Percentiles rank a stretch among this genome's conserved stretches.
Evolutionary conservation across 2,113 vertebrate species (phyloP).

Genomic region (Solenodon paradoxus): DNA sequence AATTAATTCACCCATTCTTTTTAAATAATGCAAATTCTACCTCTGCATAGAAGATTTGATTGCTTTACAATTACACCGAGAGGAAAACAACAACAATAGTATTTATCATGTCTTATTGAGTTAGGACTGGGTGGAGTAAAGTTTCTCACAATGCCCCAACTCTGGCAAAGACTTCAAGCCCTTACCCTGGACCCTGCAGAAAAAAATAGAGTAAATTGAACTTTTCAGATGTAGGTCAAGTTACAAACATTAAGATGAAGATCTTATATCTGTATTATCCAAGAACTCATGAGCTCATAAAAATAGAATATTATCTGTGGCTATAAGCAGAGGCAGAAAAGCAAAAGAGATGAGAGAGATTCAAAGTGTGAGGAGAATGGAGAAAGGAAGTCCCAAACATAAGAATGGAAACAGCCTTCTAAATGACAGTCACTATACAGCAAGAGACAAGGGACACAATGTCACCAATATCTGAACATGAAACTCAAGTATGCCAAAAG

Average conservation of each 20-base stretch:
- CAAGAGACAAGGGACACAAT: background rate
- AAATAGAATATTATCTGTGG: background rate
- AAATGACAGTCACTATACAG: background rate
- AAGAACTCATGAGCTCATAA: background rate
- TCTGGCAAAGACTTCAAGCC: background rate
- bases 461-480: rapidly evolving
- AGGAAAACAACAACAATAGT: background rate
- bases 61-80: background rate
- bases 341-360: background rate
- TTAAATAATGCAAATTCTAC: background rate
- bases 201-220: background rate
- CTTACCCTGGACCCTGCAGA: background rate
- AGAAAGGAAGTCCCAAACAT: background rate
- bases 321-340: background rate
- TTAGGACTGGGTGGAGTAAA: background rate
- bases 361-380: background rate
- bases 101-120: background rate
- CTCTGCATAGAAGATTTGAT: background rate
- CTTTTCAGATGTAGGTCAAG: background rate
- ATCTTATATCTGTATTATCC: background rate
- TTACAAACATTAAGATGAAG: background rate
- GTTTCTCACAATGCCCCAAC: rapidly evolving
- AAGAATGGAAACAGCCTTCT: background rate
- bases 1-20: background rate
- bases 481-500: background rate